These are phyloP conservation scores for Anthophora plumipes DNA, from an alignment of 2,888 invertebrate species.

Conservation along the genomic window DNA sequence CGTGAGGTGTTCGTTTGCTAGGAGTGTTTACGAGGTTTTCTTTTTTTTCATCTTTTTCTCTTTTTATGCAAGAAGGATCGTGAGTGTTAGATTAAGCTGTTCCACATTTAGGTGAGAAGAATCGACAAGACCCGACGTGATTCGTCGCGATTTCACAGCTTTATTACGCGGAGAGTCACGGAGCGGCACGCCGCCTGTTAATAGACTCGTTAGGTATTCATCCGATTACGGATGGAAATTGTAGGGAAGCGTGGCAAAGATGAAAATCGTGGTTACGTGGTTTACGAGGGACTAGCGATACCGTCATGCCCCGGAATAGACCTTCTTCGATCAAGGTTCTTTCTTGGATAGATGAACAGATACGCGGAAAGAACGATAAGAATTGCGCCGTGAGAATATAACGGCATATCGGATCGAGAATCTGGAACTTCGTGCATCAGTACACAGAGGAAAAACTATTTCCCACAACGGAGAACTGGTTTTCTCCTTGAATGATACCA, in stretches of 20 bases:
- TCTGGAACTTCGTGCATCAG: not conserved
- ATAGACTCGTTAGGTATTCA: constrained; percentile 47
- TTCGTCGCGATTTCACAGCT: not conserved
- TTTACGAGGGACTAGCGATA: constrained; percentile 36
- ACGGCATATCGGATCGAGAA: not conserved
- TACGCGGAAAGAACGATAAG: constrained; percentile 24
- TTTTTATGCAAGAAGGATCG: too few species aligned
- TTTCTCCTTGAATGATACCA: not conserved
- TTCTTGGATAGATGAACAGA: constrained; percentile 26
- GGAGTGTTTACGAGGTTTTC: too few species aligned
- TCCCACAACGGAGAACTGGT: too few species aligned
- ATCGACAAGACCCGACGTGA: not conserved
- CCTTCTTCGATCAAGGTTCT: constrained; percentile 33
- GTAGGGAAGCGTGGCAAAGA: constrained; percentile 23
- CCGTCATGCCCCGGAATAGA: constrained; percentile 40
- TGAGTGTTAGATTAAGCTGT: not conserved
- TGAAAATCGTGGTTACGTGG: constrained; percentile 45
- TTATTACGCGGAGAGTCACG: constrained; percentile 6
- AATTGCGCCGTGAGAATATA: constrained; percentile 16
- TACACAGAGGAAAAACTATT: not conserved
- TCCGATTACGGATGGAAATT: constrained; percentile 41
- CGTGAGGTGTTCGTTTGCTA: too few species aligned
- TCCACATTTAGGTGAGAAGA: not conserved
- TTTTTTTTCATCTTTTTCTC: too few species aligned
- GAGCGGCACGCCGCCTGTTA: constrained; percentile 16